phyloP scores from a whole-genome alignment of 2,797 vertebrate species.

The Eptatretus atami region DNA sequence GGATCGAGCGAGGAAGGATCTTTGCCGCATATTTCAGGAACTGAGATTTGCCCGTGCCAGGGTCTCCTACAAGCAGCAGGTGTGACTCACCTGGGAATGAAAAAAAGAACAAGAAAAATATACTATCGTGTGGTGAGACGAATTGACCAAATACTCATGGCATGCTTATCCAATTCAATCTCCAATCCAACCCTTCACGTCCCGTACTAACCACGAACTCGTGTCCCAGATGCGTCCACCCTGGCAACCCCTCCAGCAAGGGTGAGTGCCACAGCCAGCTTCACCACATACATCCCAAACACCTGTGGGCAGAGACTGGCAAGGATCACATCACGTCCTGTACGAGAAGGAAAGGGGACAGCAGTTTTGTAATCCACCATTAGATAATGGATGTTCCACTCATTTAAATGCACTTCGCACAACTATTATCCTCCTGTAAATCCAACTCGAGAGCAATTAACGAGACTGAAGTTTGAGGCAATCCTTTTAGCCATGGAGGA shows the following conservation, averaged over 20 bases:
- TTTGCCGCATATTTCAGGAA: slow-evolving; percentile 84
- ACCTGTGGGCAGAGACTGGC: slow-evolving; percentile 72
- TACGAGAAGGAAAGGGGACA: background rate
- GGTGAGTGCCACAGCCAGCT: slow-evolving; percentile 68
- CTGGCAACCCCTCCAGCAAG: slow-evolving; percentile 77
- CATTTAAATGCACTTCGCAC: too few species aligned
- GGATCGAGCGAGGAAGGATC: slow-evolving; percentile 54
- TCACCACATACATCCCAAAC: slow-evolving; percentile 71
- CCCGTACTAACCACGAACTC: slow-evolving; percentile 36
- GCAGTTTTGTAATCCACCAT: too few species aligned
- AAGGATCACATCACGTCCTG: slow-evolving; percentile 68
- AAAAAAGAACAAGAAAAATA: slow-evolving; percentile 7
- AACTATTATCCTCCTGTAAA: too few species aligned
- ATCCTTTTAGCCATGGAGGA: too few species aligned
- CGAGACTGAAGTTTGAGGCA: too few species aligned
- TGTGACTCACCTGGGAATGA: slow-evolving; percentile 50
- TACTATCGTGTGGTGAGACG: background rate
- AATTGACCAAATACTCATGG: background rate
- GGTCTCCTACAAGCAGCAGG: slow-evolving; percentile 67
- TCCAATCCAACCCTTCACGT: background rate
- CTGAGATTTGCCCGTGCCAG: slow-evolving; percentile 82
- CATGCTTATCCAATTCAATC: background rate
- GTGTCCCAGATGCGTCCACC: slow-evolving; percentile 42
- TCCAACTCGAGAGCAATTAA: too few species aligned
- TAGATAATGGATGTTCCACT: too few species aligned